Evolutionary conservation across 53 echinoderm and acorn worm genomes (phyloP), one percentile per base, ranked within the genome.

Genomic region (Luidia sarsii): DNA sequence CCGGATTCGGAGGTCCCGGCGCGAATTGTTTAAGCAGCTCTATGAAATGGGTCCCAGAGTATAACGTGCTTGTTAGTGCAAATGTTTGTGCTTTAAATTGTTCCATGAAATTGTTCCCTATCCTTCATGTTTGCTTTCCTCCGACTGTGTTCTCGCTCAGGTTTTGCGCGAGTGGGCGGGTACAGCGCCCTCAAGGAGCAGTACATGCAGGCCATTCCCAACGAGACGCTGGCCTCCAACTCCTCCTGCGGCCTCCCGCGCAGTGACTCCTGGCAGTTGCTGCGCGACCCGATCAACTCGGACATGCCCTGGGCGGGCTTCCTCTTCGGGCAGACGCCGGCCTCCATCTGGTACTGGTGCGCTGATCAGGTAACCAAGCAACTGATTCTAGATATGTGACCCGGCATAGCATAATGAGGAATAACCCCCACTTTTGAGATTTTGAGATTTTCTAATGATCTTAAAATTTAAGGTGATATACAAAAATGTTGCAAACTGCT

Each of bases 331-430:
- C 91, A 95, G 66, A 95, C 91, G 7, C 80, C 89, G 7, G 92
- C 92, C 11, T 92, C 95, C 27, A 89, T 95, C 23, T 95, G 95
- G 95, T 95, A 95, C 75, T 95, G 95, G 95, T 92, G 92, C 19
- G 81, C 95, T 4, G 95, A 95, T 72, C 95, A 95, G 90, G 95
- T 95, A 87, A n/a, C n/a, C n/a, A n/a, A n/a, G n/a, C n/a, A n/a
- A n/a, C n/a, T n/a, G n/a, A n/a, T n/a, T n/a, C n/a, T n/a, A n/a
- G n/a, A n/a, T n/a, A n/a, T n/a, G n/a, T n/a, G n/a, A n/a, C n/a
- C n/a, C n/a, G n/a, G n/a, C n/a, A n/a, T n/a, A n/a, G n/a, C n/a
- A n/a, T n/a, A n/a, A n/a, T n/a, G n/a, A n/a, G n/a, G n/a, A n/a
- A n/a, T n/a, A n/a, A n/a, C n/a, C n/a, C n/a, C n/a, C n/a, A n/a